phyloP scores from a whole-genome alignment of 2,888 invertebrate genomes.

The Athetis lepigone region DNA sequence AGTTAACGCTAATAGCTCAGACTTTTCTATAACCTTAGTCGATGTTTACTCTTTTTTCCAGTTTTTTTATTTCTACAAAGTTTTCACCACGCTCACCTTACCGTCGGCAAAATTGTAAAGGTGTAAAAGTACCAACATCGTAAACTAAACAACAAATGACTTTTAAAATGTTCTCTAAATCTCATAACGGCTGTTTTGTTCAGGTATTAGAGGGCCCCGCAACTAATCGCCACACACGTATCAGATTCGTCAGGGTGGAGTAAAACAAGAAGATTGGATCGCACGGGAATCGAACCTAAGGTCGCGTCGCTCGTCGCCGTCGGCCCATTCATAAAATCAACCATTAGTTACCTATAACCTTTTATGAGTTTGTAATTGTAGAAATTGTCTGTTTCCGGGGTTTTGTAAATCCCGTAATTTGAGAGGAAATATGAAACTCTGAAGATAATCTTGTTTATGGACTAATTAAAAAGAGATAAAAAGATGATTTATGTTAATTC shows the following conservation, averaged over 20 bases:
- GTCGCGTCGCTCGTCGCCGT: conserved; percentile 37
- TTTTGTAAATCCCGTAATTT: conserved; percentile 9
- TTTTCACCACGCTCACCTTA: conserved; percentile 2
- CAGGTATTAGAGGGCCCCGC: conserved; percentile 62
- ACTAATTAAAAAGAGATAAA: conserved; percentile 14
- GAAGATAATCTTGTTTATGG: conserved; percentile 12
- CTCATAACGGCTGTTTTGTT: conserved; percentile 47
- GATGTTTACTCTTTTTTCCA: too few species aligned
- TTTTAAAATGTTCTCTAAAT: conserved; percentile 53
- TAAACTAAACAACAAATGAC: conserved; percentile 51
- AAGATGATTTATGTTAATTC: conserved; percentile 7
- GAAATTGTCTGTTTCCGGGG: conserved; percentile 42
- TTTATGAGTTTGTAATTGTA: conserved; percentile 42
- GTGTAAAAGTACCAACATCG: conserved; percentile 32
- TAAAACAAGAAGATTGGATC: conserved; percentile 63
- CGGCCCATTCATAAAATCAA: conserved; percentile 51
- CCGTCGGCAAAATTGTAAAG: conserved; percentile 24
- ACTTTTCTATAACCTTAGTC: not conserved
- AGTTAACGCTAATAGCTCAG: not conserved
- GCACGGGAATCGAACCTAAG: conserved; percentile 50
- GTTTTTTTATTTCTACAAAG: too few species aligned
- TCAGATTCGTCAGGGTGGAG: conserved; percentile 69
- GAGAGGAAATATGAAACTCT: conserved; percentile 4
- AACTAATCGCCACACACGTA: conserved; percentile 70
- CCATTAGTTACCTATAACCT: conserved; percentile 43